Base-by-base conservation (phyloP, 2,888 invertebrate species). In the Hydriomena furcata region DNA sequence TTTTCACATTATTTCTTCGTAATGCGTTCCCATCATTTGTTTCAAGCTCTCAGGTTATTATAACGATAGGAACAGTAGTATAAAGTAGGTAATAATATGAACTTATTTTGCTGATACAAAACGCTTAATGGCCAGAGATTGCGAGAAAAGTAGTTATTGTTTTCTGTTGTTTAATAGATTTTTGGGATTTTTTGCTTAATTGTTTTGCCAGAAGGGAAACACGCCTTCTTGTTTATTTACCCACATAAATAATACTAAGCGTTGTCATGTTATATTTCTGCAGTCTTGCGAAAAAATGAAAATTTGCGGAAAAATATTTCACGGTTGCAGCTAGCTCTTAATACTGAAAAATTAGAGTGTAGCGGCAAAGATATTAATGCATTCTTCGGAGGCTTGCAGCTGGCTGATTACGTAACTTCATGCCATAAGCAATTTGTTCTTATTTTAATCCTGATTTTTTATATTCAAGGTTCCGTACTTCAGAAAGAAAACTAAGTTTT, bases 261-360 rank as follows among this genome's bases (percentile, higher is more conserved):
- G 28, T 34, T 43, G 52, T 47, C 43, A 43, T 38, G 38, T 34
- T 35, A 32, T 43, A 48, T 53, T 48, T 47, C 12, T 41, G 38
- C 34, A 40, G 38, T 31, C 11, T 34, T 40, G 42, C 35, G 27
- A 47, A 48, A 49, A 54, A 47, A 40, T 41, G 17, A 38, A 48
- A 57, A 61, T 36, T 54, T 58, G 50, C 60, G 55, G 52, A 25
- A 65, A 62, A 59, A 71, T 73, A 71, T 73, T 63, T 74, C 67
- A 68, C 62, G 49, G 61, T 60, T 65, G 62, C 65, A 65, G 66
- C 61, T 47, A 56, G 58, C 57, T 62, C 42, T 70, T 74, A 74
- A 75, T 71, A 63, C 67, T 73, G 70, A 72, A 75, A 76, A 78
- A 75, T 76, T 66, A 60, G 65, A 67, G 66, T 66, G 61, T 60